Conservation (phyloP, 1,140 invertebrate genomes). For the Halotydeus destructor region DNA sequence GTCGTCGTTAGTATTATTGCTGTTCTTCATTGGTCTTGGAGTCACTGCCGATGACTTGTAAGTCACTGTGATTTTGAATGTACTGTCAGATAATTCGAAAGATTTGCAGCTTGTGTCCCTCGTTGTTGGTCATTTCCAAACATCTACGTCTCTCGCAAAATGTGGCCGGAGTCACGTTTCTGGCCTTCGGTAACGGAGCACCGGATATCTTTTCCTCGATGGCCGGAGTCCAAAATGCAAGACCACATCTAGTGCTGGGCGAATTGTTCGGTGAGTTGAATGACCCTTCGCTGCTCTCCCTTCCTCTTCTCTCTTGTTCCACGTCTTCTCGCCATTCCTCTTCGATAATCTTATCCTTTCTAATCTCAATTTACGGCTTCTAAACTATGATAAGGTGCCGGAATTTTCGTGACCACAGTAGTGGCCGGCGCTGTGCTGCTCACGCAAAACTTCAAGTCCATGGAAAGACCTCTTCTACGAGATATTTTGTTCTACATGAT, state of each 20-base stretch:
- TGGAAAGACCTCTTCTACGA: constrained; percentile 36
- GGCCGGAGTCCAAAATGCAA: constrained; percentile 26
- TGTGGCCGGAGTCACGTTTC: constrained; percentile 47
- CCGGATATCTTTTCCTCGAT: constrained; percentile 49
- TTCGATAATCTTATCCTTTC: too few relatives aligned
- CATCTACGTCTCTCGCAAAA: constrained; percentile 42
- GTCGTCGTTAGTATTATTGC: too few relatives aligned
- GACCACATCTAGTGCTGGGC: constrained; percentile 35
- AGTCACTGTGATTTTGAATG: constrained; percentile 2
- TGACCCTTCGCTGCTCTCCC: neutral
- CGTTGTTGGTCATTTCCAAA: constrained; percentile 38
- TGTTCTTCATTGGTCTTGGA: constrained; percentile 6
- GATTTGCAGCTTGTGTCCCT: constrained; percentile 34
- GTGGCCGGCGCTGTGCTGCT: constrained; percentile 39
- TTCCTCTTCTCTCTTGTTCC: neutral
- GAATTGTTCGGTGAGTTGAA: constrained; percentile 31
- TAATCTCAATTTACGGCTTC: too few relatives aligned
- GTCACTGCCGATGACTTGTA: constrained; percentile 12
- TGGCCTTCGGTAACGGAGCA: constrained; percentile 59
- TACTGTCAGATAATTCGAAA: neutral
- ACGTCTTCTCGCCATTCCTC: too few relatives aligned
- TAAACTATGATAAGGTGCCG: too few relatives aligned
- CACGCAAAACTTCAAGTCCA: constrained; percentile 34
- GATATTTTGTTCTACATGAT: constrained; percentile 41
- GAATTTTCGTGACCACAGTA: constrained; percentile 43